Conservation (phyloP, 1,140 invertebrate species). For the Coelopa frigida region DNA sequence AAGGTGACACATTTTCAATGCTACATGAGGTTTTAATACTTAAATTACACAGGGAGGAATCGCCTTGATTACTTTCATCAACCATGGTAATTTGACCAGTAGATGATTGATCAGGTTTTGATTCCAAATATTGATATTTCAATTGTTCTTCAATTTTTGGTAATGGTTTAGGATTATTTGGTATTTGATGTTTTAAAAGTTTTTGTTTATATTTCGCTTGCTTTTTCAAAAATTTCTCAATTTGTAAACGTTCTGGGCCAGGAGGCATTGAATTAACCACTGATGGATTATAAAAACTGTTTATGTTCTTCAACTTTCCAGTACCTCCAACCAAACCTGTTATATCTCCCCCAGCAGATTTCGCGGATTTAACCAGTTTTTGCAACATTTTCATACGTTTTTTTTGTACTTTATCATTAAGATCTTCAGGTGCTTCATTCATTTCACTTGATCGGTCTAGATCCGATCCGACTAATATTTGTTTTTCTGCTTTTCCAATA, state of each 20-base stretch:
- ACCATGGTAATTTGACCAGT: too few relatives aligned
- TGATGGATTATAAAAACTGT: too few relatives aligned
- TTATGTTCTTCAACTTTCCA: not conserved
- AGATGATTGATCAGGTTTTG: too few relatives aligned
- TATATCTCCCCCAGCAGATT: not conserved
- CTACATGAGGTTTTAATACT: too few relatives aligned
- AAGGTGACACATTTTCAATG: too few relatives aligned
- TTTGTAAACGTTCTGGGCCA: conserved; percentile 17
- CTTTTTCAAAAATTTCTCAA: conserved; percentile 30
- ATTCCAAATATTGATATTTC: too few relatives aligned
- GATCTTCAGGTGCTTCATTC: too few relatives aligned
- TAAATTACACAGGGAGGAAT: too few relatives aligned
- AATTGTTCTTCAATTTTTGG: too few relatives aligned
- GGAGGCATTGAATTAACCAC: conserved; percentile 12
- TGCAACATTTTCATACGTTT: conserved; percentile 31
- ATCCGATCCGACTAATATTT: not conserved
- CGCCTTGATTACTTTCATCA: too few relatives aligned
- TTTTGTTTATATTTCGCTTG: conserved; percentile 30
- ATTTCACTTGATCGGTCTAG: conserved; percentile 15
- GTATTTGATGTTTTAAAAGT: conserved; percentile 17
- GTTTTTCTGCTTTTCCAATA: not conserved
- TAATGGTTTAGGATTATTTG: too few relatives aligned
- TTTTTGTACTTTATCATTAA: conserved; percentile 23
- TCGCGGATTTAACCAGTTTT: conserved; percentile 20
- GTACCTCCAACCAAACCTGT: not conserved